Base-by-base conservation (phyloP, 2,888 invertebrate species). In the Eupithecia abbreviata region DNA sequence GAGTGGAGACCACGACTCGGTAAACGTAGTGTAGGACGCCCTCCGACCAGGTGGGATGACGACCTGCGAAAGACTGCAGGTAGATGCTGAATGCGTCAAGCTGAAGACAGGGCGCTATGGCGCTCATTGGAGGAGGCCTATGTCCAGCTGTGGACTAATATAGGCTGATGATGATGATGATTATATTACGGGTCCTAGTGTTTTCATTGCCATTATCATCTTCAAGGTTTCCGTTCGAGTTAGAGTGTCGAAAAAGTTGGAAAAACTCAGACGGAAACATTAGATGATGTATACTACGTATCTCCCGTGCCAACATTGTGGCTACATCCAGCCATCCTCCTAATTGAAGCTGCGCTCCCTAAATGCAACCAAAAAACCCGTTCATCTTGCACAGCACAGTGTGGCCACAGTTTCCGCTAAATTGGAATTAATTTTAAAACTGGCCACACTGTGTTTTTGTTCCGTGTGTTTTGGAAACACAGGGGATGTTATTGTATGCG, bases 351-450 rank as follows among this genome's bases (percentile, higher is more conserved):
- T 77, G 77, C 74, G 67, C 78, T 79, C 71, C 78, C 79, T 58
- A 74, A 79, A 81, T 81, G 82, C 81, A 85, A 76, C 84, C 80
- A 82, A 86, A 85, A 84, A 85, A 84, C 83, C 83, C 82, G 79
- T 82, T 85, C 85, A 82, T 86, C 83, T 87, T 87, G 84, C 85
- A 84, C 86, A 84, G 88, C 86, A 30, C 30, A 84, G 76, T 76
- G 78, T 76, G 66, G 76, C 83, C 85, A 84, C 85, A 87, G 88
- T 89, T 90, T 89, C 88, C 83, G 83, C 88, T 85, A 88, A 91
- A 92, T 90, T 90, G 87, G 88, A 89, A 90, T 89, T 90, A 91
- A 91, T 92, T 92, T 90, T 90, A 90, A 92, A 92, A 91, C 90
- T 90, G 90, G 88, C 89, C 90, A 89, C 86, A 88, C 84, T 87